These are phyloP conservation scores for Zaprionus bogoriensis DNA, from an alignment of 2,888 invertebrate genomes.

Conservation along the genomic window DNA sequence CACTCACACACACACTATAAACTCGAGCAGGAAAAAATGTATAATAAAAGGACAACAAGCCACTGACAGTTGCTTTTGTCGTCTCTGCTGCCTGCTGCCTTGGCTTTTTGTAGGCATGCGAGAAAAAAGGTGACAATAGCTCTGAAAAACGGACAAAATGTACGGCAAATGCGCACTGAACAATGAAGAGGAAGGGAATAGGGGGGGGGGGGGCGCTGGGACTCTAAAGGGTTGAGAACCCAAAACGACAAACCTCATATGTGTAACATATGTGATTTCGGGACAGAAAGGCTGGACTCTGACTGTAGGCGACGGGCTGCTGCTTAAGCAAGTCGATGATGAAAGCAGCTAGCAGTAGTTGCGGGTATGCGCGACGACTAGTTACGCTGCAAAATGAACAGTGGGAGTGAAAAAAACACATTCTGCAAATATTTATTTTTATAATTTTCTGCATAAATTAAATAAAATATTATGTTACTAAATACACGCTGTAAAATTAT, in stretches of 20 bases:
- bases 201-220: not conserved
- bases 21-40: conserved; percentile 26
- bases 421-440: too few relatives aligned
- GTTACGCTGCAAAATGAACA: too few relatives aligned
- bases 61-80: conserved; percentile 72
- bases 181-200: conserved; percentile 25
- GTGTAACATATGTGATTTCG: conserved; percentile 43
- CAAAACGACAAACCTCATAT: conserved; percentile 38
- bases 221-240: conserved; percentile 23
- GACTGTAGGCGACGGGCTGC: not conserved
- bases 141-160: conserved; percentile 53
- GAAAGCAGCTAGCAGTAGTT: not conserved
- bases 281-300: conserved; percentile 11
- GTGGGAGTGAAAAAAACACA: too few relatives aligned
- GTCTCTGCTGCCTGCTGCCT: conserved; percentile 19
- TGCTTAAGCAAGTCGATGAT: conserved; percentile 6
- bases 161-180: conserved; percentile 65
- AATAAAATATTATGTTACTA: too few relatives aligned
- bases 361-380: not conserved
- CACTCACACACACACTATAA: conserved; percentile 7
- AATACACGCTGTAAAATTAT: too few relatives aligned
- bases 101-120: conserved; percentile 30
- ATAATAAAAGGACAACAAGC: conserved; percentile 72
- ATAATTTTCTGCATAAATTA: too few relatives aligned
- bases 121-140: conserved; percentile 73